These are phyloP conservation scores for Cabera pusaria DNA, from an alignment of 2,888 invertebrate genomes.

Conservation along the genomic window DNA sequence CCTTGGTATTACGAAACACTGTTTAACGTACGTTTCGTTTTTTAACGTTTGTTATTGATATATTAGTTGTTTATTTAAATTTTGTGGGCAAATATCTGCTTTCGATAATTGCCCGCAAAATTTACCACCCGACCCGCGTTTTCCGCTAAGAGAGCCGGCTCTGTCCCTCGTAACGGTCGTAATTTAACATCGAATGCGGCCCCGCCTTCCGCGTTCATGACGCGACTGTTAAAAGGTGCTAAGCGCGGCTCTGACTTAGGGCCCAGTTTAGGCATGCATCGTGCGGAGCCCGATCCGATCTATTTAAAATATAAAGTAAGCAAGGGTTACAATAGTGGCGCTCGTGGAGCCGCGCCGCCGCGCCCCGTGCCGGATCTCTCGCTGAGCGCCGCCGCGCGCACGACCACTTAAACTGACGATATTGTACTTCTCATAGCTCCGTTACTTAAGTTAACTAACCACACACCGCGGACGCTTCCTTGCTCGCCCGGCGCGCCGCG, in stretches of 20 bases:
- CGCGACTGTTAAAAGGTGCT: conserved; percentile 39
- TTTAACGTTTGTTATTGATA: conserved; percentile 31
- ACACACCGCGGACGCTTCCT: no score
- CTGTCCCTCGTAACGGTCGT: conserved; percentile 41
- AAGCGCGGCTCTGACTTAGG: conserved; percentile 31
- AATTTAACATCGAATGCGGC: conserved; percentile 21
- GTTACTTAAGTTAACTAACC: conserved; percentile 38
- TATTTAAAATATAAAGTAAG: no score
- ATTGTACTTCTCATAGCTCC: conserved; percentile 79
- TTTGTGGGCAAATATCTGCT: conserved; percentile 30
- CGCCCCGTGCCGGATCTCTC: conserved; percentile 5
- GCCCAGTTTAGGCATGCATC: no score
- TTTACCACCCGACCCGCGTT: conserved; percentile 37
- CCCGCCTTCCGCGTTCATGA: background rate
- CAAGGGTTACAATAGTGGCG: no score
- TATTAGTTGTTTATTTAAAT: conserved; percentile 25
- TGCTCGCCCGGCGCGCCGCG: conserved; percentile 40
- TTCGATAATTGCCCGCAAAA: conserved; percentile 29
- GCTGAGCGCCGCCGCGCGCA: conserved; percentile 9
- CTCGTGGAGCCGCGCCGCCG: no score
- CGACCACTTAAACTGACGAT: conserved; percentile 59
- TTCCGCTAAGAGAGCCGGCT: conserved; percentile 33
- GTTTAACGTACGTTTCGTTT: conserved; percentile 33
- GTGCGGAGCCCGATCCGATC: no score
- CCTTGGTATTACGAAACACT: conserved; percentile 41